Percentiles rank a stretch among this genome's conserved stretches.
These are phyloP conservation scores for Cettia cetti DNA, from an alignment of 2,113 vertebrate species.

Conservation along the genomic window DNA sequence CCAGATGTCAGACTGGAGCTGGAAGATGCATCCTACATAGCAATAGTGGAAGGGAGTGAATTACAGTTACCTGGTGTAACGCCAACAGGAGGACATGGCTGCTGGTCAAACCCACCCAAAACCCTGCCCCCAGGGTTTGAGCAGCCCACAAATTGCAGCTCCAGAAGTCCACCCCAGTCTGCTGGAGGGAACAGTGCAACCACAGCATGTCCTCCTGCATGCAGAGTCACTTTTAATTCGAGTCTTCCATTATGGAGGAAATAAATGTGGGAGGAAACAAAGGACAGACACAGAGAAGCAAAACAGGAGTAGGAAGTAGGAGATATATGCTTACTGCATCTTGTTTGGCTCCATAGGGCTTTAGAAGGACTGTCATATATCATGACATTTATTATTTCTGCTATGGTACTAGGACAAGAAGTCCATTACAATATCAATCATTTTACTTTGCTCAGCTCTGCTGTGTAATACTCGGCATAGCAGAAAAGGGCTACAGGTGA, in stretches of 20 bases:
- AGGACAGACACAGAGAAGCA: conserved; percentile 12
- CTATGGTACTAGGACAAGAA: neutral
- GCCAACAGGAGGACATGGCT: neutral
- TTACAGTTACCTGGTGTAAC: neutral
- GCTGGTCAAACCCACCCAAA: neutral
- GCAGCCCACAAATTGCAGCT: neutral
- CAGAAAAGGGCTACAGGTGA: conserved; percentile 10
- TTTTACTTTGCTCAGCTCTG: neutral
- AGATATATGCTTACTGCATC: neutral
- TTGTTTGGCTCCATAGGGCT: neutral
- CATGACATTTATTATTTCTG: conserved; percentile 47
- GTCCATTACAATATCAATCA: conserved; percentile 50
- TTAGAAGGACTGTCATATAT: conserved; percentile 34
- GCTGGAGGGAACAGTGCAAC: neutral
- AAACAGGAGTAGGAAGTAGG: conserved; percentile 5
- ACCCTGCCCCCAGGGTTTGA: accelerated
- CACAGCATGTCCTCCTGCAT: neutral
- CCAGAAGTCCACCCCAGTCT: neutral
- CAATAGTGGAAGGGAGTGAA: neutral
- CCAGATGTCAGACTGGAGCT: neutral
- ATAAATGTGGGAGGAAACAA: conserved; percentile 58
- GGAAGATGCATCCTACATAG: neutral
- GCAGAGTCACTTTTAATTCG: conserved; percentile 26
- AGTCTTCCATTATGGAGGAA: conserved; percentile 25
- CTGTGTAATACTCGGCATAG: neutral